Evolutionary conservation across 2,797 vertebrate species (phyloP).

Genomic region (Eulemur coronatus): DNA sequence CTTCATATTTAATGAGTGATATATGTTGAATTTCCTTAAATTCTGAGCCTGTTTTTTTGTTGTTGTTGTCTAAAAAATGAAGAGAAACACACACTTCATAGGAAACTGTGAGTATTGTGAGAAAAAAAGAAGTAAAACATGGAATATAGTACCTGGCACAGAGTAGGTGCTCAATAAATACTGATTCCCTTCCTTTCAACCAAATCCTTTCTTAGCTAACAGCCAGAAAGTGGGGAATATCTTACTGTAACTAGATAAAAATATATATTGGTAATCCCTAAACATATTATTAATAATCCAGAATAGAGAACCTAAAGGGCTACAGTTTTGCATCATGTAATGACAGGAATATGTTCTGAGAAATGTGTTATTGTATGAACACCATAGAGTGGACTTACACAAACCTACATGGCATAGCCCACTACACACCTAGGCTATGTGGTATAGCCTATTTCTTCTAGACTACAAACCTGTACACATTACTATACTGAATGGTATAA

Average conservation of each 20-base stretch:
- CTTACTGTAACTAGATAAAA: background rate
- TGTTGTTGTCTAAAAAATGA: background rate
- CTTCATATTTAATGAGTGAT: background rate
- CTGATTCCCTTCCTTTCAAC: background rate
- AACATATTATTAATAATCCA: background rate
- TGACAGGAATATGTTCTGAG: too few species aligned
- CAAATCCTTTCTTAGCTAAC: background rate
- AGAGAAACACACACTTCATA: background rate
- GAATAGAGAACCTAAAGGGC: background rate
- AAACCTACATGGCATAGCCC: background rate
- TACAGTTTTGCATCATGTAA: background rate
- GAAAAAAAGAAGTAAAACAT: background rate
- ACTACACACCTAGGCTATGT: background rate
- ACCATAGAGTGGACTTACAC: background rate
- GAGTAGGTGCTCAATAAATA: background rate
- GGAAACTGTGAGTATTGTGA: background rate
- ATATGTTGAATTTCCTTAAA: background rate
- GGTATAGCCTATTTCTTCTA: background rate
- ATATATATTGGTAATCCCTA: background rate
- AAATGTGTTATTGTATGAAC: background rate
- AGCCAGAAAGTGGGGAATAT: background rate
- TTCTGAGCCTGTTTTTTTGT: background rate
- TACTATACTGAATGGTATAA: background rate
- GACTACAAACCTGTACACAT: background rate
- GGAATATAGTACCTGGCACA: background rate